Evolutionary conservation across 2,888 invertebrate species (phyloP).

Genomic region (Tolmerus cingulatus): DNA sequence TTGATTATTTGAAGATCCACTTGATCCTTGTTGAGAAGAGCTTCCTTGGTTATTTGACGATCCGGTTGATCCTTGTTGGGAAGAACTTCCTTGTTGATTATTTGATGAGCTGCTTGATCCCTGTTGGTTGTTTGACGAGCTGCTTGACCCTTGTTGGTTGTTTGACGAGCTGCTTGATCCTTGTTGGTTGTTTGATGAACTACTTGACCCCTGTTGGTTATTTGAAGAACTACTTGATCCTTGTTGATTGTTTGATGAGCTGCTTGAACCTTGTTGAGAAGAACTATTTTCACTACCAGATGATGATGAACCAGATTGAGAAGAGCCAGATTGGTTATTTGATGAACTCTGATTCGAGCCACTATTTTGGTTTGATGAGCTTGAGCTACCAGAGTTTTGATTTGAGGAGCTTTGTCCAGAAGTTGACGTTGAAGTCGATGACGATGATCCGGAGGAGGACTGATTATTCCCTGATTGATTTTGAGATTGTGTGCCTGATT

Average conservation of each 20-base stretch:
- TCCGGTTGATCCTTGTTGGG: neutral
- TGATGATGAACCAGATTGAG: neutral
- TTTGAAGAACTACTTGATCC: neutral
- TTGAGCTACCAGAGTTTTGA: constrained; percentile 14
- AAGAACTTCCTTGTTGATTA: neutral
- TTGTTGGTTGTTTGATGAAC: neutral
- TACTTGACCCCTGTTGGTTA: neutral
- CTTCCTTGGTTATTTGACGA: neutral
- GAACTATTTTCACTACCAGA: neutral
- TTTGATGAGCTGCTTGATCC: neutral
- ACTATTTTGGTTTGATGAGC: neutral
- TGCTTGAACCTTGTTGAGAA: neutral
- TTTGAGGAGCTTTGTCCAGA: neutral
- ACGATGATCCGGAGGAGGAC: neutral
- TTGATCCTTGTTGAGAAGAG: neutral
- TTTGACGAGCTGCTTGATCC: neutral
- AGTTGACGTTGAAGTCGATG: constrained; percentile 17
- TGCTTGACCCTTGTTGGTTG: neutral
- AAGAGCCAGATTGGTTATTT: neutral
- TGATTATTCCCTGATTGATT: neutral
- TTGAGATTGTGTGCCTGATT: neutral
- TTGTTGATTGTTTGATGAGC: constrained; percentile 3
- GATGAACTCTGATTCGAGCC: neutral
- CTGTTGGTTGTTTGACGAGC: neutral
- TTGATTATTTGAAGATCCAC: constrained; percentile 28